These are phyloP conservation scores for Phocoena sinus DNA, from an alignment of 2,113 vertebrate species.

Conservation along the genomic window DNA sequence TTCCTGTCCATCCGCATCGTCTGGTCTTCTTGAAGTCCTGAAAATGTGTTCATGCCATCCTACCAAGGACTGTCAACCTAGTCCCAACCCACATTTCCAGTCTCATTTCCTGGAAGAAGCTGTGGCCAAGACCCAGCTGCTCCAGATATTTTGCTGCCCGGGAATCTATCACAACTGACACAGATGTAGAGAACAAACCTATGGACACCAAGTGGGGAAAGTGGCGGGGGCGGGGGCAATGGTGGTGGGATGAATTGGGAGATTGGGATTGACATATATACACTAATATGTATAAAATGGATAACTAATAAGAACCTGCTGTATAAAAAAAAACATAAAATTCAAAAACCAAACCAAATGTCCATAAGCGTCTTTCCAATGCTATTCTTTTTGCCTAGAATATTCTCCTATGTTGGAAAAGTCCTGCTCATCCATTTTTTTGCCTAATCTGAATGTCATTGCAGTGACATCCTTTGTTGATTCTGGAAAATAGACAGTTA, in stretches of 20 bases:
- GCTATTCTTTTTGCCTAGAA: background rate
- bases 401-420: background rate
- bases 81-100: background rate
- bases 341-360: too few relatives aligned
- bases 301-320: too few relatives aligned
- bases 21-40: background rate
- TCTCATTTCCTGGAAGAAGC: background rate
- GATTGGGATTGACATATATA: too few relatives aligned
- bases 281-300: too few relatives aligned
- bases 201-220: too few relatives aligned
- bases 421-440: background rate
- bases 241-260: too few relatives aligned
- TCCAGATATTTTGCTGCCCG: background rate
- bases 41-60: background rate
- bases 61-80: background rate
- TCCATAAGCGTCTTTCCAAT: background rate
- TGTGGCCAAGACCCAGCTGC: background rate
- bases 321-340: too few relatives aligned
- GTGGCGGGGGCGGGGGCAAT: rapidly evolving
- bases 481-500: background rate
- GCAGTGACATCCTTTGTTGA: background rate
- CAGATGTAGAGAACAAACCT: too few relatives aligned
- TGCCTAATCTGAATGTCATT: background rate
- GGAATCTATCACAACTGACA: background rate
- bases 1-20: background rate